phyloP scores from a whole-genome alignment of 2,113 vertebrate species.

The Callopanchax toddi region DNA sequence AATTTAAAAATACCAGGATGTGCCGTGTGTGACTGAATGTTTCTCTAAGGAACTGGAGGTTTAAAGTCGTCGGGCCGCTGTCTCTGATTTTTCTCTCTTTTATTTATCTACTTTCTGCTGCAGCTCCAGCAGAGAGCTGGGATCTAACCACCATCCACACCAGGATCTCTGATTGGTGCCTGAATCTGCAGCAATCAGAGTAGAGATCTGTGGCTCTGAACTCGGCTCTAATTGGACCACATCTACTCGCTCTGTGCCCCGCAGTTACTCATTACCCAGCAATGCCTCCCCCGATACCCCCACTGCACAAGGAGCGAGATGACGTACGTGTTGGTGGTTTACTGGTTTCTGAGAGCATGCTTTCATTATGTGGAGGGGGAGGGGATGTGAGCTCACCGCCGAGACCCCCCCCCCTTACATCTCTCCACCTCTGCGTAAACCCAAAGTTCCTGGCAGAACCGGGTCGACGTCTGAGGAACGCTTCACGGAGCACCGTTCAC shows the following conservation, averaged over 20 bases:
- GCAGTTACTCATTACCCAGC: constrained; percentile 67
- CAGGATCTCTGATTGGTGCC: constrained; percentile 45
- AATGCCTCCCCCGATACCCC: constrained; percentile 41
- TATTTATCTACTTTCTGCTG: constrained; percentile 15
- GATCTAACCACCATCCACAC: constrained; percentile 31
- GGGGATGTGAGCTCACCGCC: constrained; percentile 35
- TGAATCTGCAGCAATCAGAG: constrained; percentile 53
- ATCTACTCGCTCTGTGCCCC: constrained; percentile 65
- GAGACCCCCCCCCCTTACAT: constrained; percentile 9
- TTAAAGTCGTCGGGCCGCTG: background rate
- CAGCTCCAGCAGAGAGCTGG: constrained; percentile 15
- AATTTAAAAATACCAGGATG: no score
- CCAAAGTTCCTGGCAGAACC: constrained; percentile 34
- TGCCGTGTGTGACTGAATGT: background rate
- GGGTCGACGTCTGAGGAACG: constrained; percentile 52
- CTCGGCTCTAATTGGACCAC: constrained; percentile 64
- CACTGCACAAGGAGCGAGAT: constrained; percentile 31
- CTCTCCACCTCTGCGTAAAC: background rate
- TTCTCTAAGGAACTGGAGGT: background rate
- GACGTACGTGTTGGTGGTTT: constrained; percentile 59
- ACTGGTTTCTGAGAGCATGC: constrained; percentile 24
- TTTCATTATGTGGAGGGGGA: constrained; percentile 20
- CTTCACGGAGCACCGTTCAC: constrained; percentile 12
- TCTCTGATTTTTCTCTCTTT: background rate
- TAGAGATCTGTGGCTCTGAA: constrained; percentile 62